These are phyloP conservation scores for Troides aeacus DNA, from an alignment of 2,888 invertebrate genomes.

Conservation along the genomic window DNA sequence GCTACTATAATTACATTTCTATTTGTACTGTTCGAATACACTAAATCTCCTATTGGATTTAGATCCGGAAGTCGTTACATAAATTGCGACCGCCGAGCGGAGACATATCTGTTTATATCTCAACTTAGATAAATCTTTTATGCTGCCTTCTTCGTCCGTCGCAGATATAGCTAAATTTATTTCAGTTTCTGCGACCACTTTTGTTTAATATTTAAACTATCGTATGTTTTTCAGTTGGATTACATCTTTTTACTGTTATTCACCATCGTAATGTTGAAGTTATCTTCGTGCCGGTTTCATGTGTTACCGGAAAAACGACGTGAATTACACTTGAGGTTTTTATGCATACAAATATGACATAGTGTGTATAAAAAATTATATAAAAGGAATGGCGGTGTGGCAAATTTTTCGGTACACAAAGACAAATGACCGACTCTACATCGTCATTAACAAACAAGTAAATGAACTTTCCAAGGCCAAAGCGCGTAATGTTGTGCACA, in stretches of 20 bases:
- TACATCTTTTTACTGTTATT: not conserved
- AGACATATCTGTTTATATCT: slow-evolving; percentile 11
- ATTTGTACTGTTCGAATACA: not conserved
- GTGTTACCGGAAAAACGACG: not conserved
- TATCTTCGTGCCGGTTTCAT: not conserved
- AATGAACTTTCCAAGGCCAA: slow-evolving; percentile 60
- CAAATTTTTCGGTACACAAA: slow-evolving; percentile 35
- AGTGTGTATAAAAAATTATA: not conserved
- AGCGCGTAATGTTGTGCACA: slow-evolving; percentile 44
- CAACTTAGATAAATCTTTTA: slow-evolving; percentile 7
- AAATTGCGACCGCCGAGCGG: slow-evolving; percentile 8
- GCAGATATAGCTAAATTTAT: slow-evolving; percentile 1
- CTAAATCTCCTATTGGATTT: slow-evolving; percentile 11
- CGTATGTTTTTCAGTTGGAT: not conserved
- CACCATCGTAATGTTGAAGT: not conserved
- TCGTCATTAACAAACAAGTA: slow-evolving; percentile 44
- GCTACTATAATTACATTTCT: not conserved
- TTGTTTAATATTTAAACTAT: not conserved
- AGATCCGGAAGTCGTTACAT: slow-evolving; percentile 12
- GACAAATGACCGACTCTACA: slow-evolving; percentile 42
- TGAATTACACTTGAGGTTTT: not conserved
- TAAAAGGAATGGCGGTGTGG: not conserved
- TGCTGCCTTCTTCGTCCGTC: not conserved
- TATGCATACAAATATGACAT: not conserved
- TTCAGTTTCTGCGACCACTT: not conserved